A percentile compares a stretch with the other conserved stretches of the same genome.
These are phyloP conservation scores for Tamandua tetradactyla DNA, from an alignment of 2,797 vertebrate species.

Conservation along the genomic window DNA sequence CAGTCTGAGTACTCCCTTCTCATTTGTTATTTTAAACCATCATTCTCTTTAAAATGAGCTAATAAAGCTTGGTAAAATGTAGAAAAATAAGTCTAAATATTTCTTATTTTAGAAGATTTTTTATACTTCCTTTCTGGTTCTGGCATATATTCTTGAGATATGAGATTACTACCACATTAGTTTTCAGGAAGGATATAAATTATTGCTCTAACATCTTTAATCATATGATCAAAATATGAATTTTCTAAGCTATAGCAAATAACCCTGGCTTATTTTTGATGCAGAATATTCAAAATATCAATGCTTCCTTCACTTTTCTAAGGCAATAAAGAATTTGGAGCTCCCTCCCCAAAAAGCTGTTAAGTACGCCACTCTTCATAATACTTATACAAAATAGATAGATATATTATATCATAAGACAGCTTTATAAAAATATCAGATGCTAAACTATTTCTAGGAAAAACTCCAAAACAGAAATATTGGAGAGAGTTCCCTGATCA, in stretches of 20 bases:
- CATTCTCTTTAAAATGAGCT: background rate
- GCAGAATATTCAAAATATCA: background rate
- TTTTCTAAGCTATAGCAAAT: background rate
- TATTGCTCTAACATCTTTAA: background rate
- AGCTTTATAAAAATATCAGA: background rate
- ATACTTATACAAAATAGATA: background rate
- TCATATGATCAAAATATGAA: background rate
- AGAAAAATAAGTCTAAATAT: background rate
- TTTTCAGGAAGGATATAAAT: background rate
- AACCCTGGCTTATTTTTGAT: background rate
- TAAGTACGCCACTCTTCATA: background rate
- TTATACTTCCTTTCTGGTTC: background rate
- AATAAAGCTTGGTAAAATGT: background rate
- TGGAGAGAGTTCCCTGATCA: background rate
- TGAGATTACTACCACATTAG: background rate
- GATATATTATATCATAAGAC: background rate
- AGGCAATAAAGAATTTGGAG: background rate
- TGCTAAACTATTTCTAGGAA: background rate
- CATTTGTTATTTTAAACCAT: conserved; percentile 16
- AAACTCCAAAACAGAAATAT: background rate
- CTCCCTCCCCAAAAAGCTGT: background rate
- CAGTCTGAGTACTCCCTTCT: background rate
- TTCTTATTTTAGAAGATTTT: background rate
- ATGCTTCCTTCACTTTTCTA: background rate
- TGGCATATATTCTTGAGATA: background rate